Conservation (phyloP, 1,140 invertebrate species). For the Mizuhopecten yessoensis region DNA sequence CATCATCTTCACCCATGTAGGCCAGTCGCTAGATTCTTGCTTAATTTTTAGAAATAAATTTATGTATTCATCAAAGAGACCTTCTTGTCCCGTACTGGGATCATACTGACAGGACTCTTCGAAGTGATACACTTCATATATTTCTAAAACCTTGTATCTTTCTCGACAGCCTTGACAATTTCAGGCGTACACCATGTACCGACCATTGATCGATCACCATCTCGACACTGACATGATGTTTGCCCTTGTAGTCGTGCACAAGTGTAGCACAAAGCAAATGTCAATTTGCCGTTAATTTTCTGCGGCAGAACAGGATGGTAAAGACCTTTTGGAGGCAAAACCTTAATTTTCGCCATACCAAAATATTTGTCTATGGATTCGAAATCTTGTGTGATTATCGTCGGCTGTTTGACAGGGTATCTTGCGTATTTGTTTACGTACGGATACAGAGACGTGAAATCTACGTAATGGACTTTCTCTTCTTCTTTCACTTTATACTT, state of each 20-base stretch:
- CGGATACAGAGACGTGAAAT: slow-evolving; percentile 60
- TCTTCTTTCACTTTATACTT: slow-evolving; percentile 37
- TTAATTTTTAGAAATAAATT: slow-evolving; percentile 71
- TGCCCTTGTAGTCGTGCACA: slow-evolving; percentile 47
- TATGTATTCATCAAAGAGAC: slow-evolving; percentile 67
- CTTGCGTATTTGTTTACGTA: slow-evolving; percentile 52
- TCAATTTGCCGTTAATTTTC: slow-evolving; percentile 48
- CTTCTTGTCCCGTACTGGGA: neutral
- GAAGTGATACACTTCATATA: slow-evolving; percentile 81
- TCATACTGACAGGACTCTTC: slow-evolving; percentile 73
- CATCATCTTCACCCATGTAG: slow-evolving; percentile 59
- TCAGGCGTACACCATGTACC: slow-evolving; percentile 82
- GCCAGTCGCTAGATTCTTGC: slow-evolving; percentile 69
- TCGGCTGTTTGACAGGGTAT: slow-evolving; percentile 52
- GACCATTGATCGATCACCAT: too few relatives aligned
- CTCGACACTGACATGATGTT: too few relatives aligned
- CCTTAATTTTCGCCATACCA: slow-evolving; percentile 51
- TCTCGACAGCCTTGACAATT: slow-evolving; percentile 76
- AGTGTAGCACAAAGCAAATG: slow-evolving; percentile 50
- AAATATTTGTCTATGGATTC: slow-evolving; percentile 22
- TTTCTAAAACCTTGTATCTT: slow-evolving; percentile 77
- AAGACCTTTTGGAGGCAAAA: slow-evolving; percentile 46
- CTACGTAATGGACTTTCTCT: slow-evolving; percentile 58
- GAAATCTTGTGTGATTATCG: slow-evolving; percentile 57
- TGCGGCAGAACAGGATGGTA: slow-evolving; percentile 51